Evolutionary conservation across 2,797 vertebrate genomes (phyloP).

Genomic region (Syncerus caffer): DNA sequence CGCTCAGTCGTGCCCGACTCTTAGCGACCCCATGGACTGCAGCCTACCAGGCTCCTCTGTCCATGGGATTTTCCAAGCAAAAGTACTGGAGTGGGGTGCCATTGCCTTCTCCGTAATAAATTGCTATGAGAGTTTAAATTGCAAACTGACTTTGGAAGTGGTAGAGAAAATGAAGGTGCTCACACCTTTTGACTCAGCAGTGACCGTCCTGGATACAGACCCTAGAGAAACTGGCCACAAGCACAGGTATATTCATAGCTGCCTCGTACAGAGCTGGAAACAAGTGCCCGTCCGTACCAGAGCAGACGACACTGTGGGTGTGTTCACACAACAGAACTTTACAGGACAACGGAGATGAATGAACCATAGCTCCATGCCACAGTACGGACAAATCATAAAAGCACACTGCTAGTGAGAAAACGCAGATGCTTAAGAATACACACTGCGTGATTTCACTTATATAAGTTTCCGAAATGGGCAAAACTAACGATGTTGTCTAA

Average conservation of each 20-base stretch:
- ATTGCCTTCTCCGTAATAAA: background rate
- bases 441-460: background rate
- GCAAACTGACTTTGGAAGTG: background rate
- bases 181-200: background rate
- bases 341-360: background rate
- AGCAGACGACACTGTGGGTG: background rate
- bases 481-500: fast-evolving
- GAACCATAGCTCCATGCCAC: background rate
- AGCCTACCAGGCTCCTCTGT: too few relatives aligned
- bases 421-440: background rate
- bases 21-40: too few relatives aligned
- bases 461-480: background rate
- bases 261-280: background rate
- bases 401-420: background rate
- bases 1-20: too few relatives aligned
- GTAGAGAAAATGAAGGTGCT: background rate
- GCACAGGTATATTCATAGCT: background rate
- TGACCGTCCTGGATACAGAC: too few relatives aligned
- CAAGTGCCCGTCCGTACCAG: background rate
- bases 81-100: too few relatives aligned
- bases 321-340: too few relatives aligned
- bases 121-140: background rate
- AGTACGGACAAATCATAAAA: too few relatives aligned
- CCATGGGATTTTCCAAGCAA: too few relatives aligned
- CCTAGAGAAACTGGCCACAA: background rate